Evolutionary conservation across 2,113 vertebrate species (phyloP).

Genomic region (Eira barbara): DNA sequence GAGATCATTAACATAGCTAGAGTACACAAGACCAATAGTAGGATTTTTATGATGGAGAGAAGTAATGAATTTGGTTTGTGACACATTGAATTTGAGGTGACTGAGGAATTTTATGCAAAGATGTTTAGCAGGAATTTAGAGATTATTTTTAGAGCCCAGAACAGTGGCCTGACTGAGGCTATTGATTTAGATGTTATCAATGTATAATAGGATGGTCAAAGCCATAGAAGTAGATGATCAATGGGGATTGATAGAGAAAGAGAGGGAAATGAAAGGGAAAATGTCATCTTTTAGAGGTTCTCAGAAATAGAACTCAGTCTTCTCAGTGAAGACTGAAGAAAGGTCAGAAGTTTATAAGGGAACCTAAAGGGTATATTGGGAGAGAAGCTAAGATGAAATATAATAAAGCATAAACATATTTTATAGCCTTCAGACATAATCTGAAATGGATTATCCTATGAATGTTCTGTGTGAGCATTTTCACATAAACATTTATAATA

Average conservation of each 20-base stretch:
- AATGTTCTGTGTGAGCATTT: background rate
- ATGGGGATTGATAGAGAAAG: background rate
- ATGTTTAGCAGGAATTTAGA: background rate
- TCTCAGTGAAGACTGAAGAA: background rate
- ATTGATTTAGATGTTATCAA: background rate
- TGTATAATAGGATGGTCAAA: background rate
- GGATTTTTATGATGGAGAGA: background rate
- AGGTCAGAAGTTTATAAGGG: background rate
- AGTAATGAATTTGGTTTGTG: background rate
- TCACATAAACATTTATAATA: background rate
- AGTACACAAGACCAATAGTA: background rate
- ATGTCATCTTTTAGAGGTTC: background rate
- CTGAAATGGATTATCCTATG: conserved; percentile 20
- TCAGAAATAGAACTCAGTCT: background rate
- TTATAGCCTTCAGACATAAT: background rate
- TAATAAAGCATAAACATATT: background rate
- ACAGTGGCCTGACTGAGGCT: background rate
- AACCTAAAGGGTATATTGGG: background rate
- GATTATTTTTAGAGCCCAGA: background rate
- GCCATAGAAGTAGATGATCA: background rate
- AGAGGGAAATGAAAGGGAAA: background rate
- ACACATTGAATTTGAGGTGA: background rate
- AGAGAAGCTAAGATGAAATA: background rate
- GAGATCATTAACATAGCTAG: background rate
- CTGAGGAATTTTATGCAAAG: background rate